These are phyloP conservation scores for Hypena proboscidalis DNA, from an alignment of 2,888 invertebrate genomes.

Conservation along the genomic window DNA sequence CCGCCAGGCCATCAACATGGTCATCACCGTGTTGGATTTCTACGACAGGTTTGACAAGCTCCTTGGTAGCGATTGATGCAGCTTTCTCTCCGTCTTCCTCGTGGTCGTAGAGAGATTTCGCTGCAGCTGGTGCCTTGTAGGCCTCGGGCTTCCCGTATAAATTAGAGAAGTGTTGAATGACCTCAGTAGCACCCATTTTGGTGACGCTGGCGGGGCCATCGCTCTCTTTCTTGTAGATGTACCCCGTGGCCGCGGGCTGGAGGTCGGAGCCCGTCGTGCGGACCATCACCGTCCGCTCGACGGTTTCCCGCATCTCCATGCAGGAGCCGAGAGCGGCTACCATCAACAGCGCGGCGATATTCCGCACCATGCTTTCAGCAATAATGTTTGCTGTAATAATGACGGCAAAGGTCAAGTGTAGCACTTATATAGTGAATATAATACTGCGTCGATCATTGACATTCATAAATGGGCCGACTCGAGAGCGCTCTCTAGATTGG, in stretches of 20 bases:
- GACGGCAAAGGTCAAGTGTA: slow-evolving; percentile 71
- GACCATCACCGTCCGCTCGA: slow-evolving; percentile 83
- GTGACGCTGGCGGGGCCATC: slow-evolving; percentile 78
- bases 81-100: slow-evolving; percentile 61
- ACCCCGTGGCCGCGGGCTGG: slow-evolving; percentile 85
- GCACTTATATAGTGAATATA: slow-evolving; percentile 78
- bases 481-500: slow-evolving; percentile 76
- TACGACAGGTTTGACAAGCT: slow-evolving; percentile 69
- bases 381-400: slow-evolving; percentile 63
- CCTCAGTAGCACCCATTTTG: slow-evolving; percentile 75
- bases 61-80: slow-evolving; percentile 56
- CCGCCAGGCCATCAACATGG: slow-evolving; percentile 60
- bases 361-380: slow-evolving; percentile 68
- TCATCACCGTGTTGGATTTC: slow-evolving; percentile 60
- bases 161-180: slow-evolving; percentile 74
- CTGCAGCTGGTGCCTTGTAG: slow-evolving; percentile 62
- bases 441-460: slow-evolving; percentile 72
- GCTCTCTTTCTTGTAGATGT: slow-evolving; percentile 80
- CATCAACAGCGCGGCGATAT: slow-evolving; percentile 56
- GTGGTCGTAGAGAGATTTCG: slow-evolving; percentile 60
- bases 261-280: slow-evolving; percentile 85
- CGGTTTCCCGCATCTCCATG: slow-evolving; percentile 79
- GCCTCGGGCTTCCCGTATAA: slow-evolving; percentile 67
- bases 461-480: slow-evolving; percentile 77
- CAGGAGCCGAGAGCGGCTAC: slow-evolving; percentile 56